Evolutionary conservation across 37 sponge, comb jelly and placozoan genomes (phyloP), one percentile per base, ranked within the genome.

Genomic region (Eunapius fragilis): DNA sequence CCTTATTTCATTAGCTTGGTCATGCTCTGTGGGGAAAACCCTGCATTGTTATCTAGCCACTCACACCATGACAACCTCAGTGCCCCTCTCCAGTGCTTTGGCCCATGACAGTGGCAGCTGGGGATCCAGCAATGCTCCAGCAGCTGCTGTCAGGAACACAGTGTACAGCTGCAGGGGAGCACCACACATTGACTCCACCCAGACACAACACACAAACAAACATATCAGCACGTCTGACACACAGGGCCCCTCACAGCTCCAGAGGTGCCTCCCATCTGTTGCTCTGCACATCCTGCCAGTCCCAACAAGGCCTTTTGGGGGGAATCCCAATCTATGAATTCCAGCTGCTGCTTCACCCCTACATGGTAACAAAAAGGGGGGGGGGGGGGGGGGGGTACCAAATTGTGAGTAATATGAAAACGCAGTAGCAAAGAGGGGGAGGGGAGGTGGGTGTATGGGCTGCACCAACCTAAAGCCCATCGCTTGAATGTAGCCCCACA

Each of bases 401-500:
- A n/a, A n/a, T n/a, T n/a, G 41, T 41, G 41, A 41, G 6, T 41
- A 41, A 41, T 41, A 41, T 41, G 41, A 3, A 41, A 9, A 45
- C 47, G 47, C 47, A 11, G 47, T 45, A 45, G 7, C 9, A 45
- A 11, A 45, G 47, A n/a, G n/a, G n/a, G n/a, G n/a, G n/a, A n/a
- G n/a, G n/a, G n/a, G n/a, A n/a, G n/a, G n/a, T n/a, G n/a, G n/a
- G n/a, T n/a, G 47, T 45, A 45, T 9, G 9, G 4, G 47, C 7
- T 37, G 58, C 73, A 22, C 87, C 68, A 27, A 92, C 93, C 93
- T 25, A 69, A 33, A 14, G 83, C 88, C 49, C 93, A 92, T n/a
- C 73, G 79, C 70, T 72, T 81, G 28, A 96, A 82, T 14, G 99
- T 98, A 67, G 82, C 87, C 2, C 99, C 99, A 86, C 97, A 96